Conservation (phyloP, 2,113 vertebrate species). For the cattle (Bos taurus) region DNA sequence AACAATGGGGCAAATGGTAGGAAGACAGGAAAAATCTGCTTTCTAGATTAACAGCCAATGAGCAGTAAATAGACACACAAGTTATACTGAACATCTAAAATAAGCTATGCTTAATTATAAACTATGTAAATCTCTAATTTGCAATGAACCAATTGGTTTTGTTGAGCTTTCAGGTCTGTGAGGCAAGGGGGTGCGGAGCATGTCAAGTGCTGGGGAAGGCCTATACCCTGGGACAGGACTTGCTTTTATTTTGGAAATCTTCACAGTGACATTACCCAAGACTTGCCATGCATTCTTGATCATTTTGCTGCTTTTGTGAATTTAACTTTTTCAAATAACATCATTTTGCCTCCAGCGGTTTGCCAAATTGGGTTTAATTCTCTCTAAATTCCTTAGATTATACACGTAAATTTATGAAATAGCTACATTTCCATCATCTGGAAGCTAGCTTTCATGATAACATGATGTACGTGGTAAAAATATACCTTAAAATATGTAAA, state of each 20-base stretch:
- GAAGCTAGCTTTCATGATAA: neutral
- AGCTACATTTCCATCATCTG: neutral
- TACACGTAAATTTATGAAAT: neutral
- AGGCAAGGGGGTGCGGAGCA: neutral
- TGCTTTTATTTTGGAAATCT: neutral
- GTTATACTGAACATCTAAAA: neutral
- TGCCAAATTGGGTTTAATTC: neutral
- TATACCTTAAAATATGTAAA: neutral
- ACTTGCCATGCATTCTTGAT: neutral
- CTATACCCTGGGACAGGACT: neutral
- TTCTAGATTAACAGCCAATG: constrained; percentile 44
- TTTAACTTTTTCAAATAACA: neutral
- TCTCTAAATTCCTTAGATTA: constrained; percentile 4
- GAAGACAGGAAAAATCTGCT: constrained; percentile 53
- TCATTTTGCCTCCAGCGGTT: neutral
- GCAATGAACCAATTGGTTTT: neutral
- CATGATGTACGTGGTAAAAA: neutral
- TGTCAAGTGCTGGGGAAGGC: neutral
- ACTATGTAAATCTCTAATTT: constrained; percentile 47
- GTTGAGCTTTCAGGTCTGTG: neutral
- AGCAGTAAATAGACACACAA: constrained; percentile 38
- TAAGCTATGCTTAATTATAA: constrained; percentile 44
- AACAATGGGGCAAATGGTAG: constrained; percentile 64
- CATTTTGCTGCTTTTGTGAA: neutral
- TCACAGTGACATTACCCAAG: neutral